Evolutionary conservation across 2,797 vertebrate species (phyloP), one percentile per base, ranked within the genome.

Genomic region (Labroides dimidiatus): DNA sequence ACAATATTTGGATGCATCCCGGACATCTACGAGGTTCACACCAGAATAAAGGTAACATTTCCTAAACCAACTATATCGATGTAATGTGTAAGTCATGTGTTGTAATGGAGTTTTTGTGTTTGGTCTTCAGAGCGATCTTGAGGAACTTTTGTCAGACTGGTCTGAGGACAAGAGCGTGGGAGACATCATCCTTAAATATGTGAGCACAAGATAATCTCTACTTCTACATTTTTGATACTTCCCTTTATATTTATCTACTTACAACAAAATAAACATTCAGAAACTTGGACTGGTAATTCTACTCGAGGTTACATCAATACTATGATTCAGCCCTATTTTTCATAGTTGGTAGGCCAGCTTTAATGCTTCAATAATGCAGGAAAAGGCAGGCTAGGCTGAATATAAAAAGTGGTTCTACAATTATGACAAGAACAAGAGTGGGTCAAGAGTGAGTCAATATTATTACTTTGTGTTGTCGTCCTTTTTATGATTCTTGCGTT

Each of bases 1-100:
- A 98, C 98, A 1, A 99, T 99, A 86, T 99, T 99, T 85, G 97
- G 98, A 87, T 96, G 97, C 89, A 99, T 99, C 82, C 98, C 97
- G 48, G 98, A 99, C 80, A 99, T 99, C 84, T 96, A 96, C 65
- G 97, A 98, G 16, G 96, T 99, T 27, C 98, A 99, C 81, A 97
- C 88, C 53, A 96, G 95, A 89, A 99, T 99, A 82, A 99, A 98
- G 96, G 98, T 96, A 92, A 68, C 0, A 14, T 21, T 24, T 49
- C 7, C 30, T 44, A 12, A 19, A 4, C 19, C 2, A 49, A 33
- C 21, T 48, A 9, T 51, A n/a, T 55, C 8, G 4, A 41, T 24
- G 36, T 8, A 1, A 13, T 4, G 6, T 47, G 1, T 4, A 9
- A 41, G 13, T 1, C 16, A 4, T 4, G 24, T 15, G 6, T 23